Percentiles rank a stretch among this genome's conserved stretches.
Conservation (phyloP, 2,113 vertebrate genomes). For the Nettapus auritus region DNA sequence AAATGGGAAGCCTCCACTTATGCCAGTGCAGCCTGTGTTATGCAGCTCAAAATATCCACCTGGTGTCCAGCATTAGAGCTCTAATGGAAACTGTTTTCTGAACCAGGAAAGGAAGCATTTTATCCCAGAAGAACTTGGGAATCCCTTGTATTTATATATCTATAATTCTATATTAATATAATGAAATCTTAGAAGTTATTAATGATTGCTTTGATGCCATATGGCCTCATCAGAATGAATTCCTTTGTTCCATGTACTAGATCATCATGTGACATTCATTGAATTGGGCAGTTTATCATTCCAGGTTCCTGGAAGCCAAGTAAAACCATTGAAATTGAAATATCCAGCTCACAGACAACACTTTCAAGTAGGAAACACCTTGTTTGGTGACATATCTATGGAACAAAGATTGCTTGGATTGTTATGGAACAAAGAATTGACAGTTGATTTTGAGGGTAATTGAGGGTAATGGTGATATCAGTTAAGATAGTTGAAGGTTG, state of each 20-base stretch:
- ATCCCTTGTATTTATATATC: neutral
- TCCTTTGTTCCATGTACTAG: neutral
- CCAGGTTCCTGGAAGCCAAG: neutral
- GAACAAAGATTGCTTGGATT: neutral
- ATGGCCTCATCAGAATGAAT: neutral
- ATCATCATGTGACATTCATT: neutral
- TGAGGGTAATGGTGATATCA: neutral
- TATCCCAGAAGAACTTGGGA: neutral
- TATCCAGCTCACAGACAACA: neutral
- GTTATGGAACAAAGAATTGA: neutral
- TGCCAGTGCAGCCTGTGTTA: neutral
- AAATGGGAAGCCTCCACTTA: fast-evolving
- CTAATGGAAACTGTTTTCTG: neutral
- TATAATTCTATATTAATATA: neutral
- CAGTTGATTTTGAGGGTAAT: neutral
- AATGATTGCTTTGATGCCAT: neutral
- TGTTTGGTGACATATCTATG: neutral
- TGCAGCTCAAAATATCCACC: neutral
- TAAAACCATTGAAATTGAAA: neutral
- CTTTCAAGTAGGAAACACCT: neutral
- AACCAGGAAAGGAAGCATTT: neutral
- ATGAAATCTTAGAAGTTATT: neutral
- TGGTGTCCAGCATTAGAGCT: neutral
- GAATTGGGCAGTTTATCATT: neutral
- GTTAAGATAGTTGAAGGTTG: neutral